Base-by-base conservation (phyloP, 2,113 vertebrate species). In the Pampusana beccarii region DNA sequence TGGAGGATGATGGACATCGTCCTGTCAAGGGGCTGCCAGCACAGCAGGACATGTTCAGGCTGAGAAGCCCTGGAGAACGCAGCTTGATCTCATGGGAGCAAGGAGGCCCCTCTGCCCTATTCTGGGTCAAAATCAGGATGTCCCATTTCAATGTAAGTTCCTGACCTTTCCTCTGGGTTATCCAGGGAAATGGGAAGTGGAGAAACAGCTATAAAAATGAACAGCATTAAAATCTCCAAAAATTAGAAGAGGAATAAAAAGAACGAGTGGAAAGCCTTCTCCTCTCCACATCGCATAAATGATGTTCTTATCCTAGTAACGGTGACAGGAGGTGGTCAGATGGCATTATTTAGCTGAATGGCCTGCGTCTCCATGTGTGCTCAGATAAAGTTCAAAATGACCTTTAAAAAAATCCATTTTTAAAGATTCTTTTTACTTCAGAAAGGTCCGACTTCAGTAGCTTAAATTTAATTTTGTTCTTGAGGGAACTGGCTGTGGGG, bases 401-500 rank as follows among this genome's bases (percentile, higher is more conserved):
- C 97, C 97, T 97, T 97, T 97, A 89, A 93, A 97, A 97, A 97
- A 97, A 97, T 97, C 97, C 92, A 97, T 97, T 97, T 97, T 96
- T 97, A 97, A 97, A 97, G 97, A 97, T 97, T 97, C 91, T 94
- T 96, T 97, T 96, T 92, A 84, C 92, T 94, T 97, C 92, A 93
- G 89, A 95, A 97, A 97, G 87, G 73, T 96, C 95, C 90, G 13
- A 96, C 91, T 97, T 97, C 75, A 97, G 95, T 88, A 91, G 96
- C 96, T 97, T 94, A 96, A 95, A 96, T 97, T 97, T 97, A 95
- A 96, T 97, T 96, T 96, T 95, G 80, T 88, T 97, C 97, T 96
- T 92, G 53, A 94, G 93, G 93, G 96, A 97, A 60, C 65, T 18
- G 15, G 51, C 77, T 94, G 80, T 62, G 84, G 33, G 67, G 36